Conservation (phyloP, 2,888 invertebrate genomes). For the Danaus chrysippus region DNA sequence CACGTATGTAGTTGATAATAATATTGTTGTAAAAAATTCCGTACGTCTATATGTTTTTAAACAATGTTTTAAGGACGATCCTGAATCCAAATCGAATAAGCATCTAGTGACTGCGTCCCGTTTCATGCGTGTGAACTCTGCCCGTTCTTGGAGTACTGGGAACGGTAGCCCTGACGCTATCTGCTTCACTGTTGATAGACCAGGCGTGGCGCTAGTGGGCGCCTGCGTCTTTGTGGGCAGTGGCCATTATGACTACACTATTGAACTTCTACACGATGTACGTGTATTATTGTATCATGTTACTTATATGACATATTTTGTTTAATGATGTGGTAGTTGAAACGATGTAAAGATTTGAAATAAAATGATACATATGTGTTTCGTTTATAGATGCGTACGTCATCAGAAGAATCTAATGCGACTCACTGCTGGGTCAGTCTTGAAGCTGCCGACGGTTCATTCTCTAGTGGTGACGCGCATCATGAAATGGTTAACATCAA, state of each 20-base stretch:
- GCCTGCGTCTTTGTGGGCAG: slow-evolving; percentile 94
- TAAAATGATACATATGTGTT: slow-evolving; percentile 22
- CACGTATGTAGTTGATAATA: background rate
- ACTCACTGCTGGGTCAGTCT: slow-evolving; percentile 93
- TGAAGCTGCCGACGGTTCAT: slow-evolving; percentile 90
- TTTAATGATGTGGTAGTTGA: too few species aligned
- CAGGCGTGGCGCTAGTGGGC: slow-evolving; percentile 93
- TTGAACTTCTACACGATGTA: slow-evolving; percentile 89
- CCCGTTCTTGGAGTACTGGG: slow-evolving; percentile 97
- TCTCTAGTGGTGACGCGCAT: slow-evolving; percentile 89
- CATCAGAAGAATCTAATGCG: slow-evolving; percentile 66
- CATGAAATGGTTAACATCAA: slow-evolving; percentile 94
- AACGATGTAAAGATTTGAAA: too few species aligned
- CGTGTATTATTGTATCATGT: slow-evolving; percentile 27
- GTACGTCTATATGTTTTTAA: slow-evolving; percentile 4
- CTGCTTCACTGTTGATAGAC: slow-evolving; percentile 94
- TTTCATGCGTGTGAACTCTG: slow-evolving; percentile 93
- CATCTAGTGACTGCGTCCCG: slow-evolving; percentile 92
- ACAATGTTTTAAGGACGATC: slow-evolving; percentile 78
- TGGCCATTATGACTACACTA: slow-evolving; percentile 93
- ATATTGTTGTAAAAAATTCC: slow-evolving; percentile 12
- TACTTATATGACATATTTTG: background rate
- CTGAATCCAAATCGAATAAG: slow-evolving; percentile 84
- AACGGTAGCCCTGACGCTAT: slow-evolving; percentile 98
- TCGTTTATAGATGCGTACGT: slow-evolving; percentile 68